These are phyloP conservation scores for Neolamprologus kungweensis DNA, from an alignment of 2,113 vertebrate genomes.

Conservation along the genomic window DNA sequence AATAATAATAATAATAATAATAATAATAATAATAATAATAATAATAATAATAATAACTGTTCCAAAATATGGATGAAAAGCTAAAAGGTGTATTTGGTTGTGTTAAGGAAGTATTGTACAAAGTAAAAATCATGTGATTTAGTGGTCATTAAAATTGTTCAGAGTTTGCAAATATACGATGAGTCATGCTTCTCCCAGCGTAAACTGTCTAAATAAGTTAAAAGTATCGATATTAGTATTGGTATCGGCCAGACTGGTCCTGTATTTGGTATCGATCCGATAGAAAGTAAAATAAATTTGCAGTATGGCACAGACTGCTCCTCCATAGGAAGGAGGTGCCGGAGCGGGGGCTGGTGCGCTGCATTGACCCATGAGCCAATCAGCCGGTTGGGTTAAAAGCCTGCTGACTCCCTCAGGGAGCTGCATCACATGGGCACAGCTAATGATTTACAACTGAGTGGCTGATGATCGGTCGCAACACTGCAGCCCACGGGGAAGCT, in stretches of 20 bases:
- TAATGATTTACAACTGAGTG: conserved; percentile 43
- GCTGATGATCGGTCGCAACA: neutral
- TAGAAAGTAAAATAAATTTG: neutral
- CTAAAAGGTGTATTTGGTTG: neutral
- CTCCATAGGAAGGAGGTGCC: neutral
- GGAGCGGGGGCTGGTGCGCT: neutral
- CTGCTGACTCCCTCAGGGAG: neutral
- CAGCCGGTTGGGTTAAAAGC: neutral
- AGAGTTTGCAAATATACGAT: accelerated
- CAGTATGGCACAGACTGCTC: neutral
- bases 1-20: neutral
- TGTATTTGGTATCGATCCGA: neutral
- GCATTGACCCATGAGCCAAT: conserved; percentile 20
- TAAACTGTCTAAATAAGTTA: neutral
- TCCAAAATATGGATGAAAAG: neutral
- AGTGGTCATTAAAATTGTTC: neutral
- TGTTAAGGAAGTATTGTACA: neutral
- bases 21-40: neutral
- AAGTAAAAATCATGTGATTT: neutral
- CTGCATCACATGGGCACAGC: conserved; percentile 23
- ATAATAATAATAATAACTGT: neutral
- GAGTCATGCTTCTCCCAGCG: neutral
- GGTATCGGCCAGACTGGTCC: neutral
- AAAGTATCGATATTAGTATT: neutral
- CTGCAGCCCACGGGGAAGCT: neutral